Conservation (phyloP, 1,140 invertebrate genomes). For the Leptopilina clavipes region DNA sequence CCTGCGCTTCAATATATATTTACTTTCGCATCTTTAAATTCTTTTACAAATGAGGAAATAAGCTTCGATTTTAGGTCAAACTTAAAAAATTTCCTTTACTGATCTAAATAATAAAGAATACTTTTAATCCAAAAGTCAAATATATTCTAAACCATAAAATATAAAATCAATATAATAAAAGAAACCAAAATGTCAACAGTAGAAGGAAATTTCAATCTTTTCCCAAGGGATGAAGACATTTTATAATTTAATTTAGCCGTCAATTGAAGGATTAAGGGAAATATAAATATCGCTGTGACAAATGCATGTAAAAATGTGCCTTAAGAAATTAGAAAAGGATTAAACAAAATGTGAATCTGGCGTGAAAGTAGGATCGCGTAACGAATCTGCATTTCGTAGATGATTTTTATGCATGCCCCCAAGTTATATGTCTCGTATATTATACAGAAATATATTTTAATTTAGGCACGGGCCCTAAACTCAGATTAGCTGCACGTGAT, state of each 20-base stretch:
- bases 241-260: not conserved
- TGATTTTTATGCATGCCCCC: not conserved
- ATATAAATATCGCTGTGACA: not conserved
- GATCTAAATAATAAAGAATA: no score
- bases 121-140: not conserved
- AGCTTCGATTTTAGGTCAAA: no score
- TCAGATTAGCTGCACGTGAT: conserved; percentile 58
- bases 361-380: conserved; percentile 14
- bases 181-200: not conserved
- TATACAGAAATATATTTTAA: conserved; percentile 22
- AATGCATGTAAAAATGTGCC: not conserved
- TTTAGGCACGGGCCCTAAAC: conserved; percentile 14
- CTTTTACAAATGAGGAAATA: no score
- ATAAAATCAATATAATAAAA: not conserved
- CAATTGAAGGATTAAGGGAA: conserved; percentile 7
- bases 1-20: no score
- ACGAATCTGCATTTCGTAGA: not conserved
- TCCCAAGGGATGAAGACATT: conserved; percentile 17
- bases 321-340: conserved; percentile 32
- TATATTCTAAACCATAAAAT: not conserved
- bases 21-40: no score
- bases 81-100: not conserved
- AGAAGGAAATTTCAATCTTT: not conserved
- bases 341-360: conserved; percentile 6
- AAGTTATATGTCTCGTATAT: not conserved